These are phyloP conservation scores for Junco hyemalis DNA, from an alignment of 2,113 vertebrate species.

Conservation along the genomic window DNA sequence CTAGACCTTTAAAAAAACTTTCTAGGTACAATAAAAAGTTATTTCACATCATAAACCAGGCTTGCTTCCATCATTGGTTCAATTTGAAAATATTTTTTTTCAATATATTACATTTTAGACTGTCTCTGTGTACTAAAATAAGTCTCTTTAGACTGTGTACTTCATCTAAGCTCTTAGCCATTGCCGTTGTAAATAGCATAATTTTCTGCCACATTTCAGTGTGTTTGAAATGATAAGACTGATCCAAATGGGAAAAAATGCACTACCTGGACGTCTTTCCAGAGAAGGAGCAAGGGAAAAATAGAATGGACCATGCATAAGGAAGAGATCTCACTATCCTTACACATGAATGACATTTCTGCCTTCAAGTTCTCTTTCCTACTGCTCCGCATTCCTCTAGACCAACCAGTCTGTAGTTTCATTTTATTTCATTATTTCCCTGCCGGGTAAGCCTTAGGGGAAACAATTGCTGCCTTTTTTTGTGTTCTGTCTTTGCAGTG, in stretches of 20 bases:
- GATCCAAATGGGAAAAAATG: not conserved
- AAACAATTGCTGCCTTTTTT: not conserved
- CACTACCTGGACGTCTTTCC: not conserved
- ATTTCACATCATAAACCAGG: not conserved
- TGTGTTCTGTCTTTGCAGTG: not conserved
- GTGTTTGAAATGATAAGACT: not conserved
- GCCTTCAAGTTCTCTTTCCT: not conserved
- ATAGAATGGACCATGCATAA: not conserved
- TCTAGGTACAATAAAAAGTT: not conserved
- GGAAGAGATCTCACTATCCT: not conserved
- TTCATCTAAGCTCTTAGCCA: not conserved
- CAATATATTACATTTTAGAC: not conserved
- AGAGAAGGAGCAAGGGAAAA: not conserved
- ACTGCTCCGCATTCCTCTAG: not conserved
- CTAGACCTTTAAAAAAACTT: not conserved
- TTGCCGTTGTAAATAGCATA: not conserved
- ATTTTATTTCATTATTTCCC: not conserved
- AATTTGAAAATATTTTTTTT: not conserved
- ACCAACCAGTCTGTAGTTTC: not conserved
- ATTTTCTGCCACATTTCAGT: slow-evolving; percentile 1
- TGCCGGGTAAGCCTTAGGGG: slow-evolving; percentile 4
- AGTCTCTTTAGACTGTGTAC: not conserved
- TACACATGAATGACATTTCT: not conserved
- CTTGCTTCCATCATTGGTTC: not conserved
- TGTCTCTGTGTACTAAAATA: not conserved